Percentiles rank a stretch among this genome's conserved stretches.
Evolutionary conservation across 2,113 vertebrate genomes (phyloP).

Genomic region (Vimba vimba): DNA sequence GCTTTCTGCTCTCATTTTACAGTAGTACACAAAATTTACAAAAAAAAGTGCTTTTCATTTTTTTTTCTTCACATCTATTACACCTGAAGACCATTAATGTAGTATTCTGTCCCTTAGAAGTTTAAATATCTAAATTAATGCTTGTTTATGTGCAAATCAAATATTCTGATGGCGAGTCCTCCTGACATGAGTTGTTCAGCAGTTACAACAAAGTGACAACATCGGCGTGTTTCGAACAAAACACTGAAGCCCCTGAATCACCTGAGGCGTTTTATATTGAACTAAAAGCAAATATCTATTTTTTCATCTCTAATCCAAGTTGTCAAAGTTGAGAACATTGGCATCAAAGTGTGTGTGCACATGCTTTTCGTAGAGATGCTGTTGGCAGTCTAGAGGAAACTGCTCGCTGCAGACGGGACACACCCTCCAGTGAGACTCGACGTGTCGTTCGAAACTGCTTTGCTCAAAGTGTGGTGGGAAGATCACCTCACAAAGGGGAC

Average conservation of each 20-base stretch:
- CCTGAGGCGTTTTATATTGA: neutral
- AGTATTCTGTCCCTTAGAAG: slow-evolving; percentile 23
- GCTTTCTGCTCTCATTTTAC: slow-evolving; percentile 18
- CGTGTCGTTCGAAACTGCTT: slow-evolving; percentile 94
- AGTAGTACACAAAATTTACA: slow-evolving; percentile 21
- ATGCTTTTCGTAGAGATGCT: slow-evolving; percentile 91
- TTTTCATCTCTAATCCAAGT: slow-evolving; percentile 59
- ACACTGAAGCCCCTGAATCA: slow-evolving; percentile 6
- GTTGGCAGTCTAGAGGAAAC: slow-evolving; percentile 93
- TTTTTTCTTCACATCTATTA: neutral
- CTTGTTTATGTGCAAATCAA: slow-evolving; percentile 44
- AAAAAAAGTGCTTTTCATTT: neutral
- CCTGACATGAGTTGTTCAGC: slow-evolving; percentile 37
- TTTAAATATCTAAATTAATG: slow-evolving; percentile 18
- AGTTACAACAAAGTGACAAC: slow-evolving; percentile 43
- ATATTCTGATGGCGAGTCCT: slow-evolving; percentile 39
- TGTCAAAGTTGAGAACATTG: slow-evolving; percentile 90
- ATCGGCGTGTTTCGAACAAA: slow-evolving; percentile 17
- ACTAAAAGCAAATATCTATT: slow-evolving; percentile 18
- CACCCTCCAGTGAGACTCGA: slow-evolving; percentile 98
- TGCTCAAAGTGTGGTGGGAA: slow-evolving; percentile 97
- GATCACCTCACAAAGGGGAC: slow-evolving; percentile 92
- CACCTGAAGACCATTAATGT: neutral
- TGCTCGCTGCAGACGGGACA: slow-evolving; percentile 97
- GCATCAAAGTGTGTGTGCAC: slow-evolving; percentile 96